These are phyloP conservation scores for Scaptomyza tumidula DNA, from an alignment of 2,888 invertebrate genomes.

Conservation along the genomic window DNA sequence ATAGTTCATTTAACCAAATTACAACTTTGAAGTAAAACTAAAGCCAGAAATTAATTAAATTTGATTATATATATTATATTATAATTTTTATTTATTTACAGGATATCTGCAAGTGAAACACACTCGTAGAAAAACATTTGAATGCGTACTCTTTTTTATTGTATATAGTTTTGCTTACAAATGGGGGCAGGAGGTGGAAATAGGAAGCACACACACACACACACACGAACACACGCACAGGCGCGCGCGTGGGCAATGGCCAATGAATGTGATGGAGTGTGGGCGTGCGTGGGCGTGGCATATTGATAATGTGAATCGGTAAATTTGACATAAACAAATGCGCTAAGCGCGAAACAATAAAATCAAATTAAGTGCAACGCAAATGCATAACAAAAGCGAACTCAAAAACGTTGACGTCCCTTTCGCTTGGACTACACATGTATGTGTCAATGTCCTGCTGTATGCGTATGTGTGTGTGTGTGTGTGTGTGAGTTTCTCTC, in stretches of 20 bases:
- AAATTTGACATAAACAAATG: slow-evolving; percentile 65
- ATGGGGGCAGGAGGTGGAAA: not conserved
- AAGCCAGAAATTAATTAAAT: too few relatives aligned
- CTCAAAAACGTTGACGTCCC: slow-evolving; percentile 22
- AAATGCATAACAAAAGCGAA: slow-evolving; percentile 41
- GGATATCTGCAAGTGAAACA: not conserved
- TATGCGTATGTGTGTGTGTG: slow-evolving; percentile 1
- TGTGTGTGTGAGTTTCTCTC: slow-evolving; percentile 10
- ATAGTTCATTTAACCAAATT: too few relatives aligned
- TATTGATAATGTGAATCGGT: slow-evolving; percentile 61
- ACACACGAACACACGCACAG: not conserved
- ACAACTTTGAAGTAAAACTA: too few relatives aligned
- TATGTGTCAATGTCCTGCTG: slow-evolving; percentile 7
- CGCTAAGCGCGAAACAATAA: slow-evolving; percentile 64
- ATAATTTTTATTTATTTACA: not conserved
- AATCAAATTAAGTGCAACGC: slow-evolving; percentile 63
- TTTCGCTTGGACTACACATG: not conserved
- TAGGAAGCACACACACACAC: slow-evolving; percentile 4
- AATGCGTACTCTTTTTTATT: not conserved
- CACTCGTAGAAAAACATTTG: not conserved
- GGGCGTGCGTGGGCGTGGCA: slow-evolving; percentile 42
- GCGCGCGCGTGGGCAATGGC: slow-evolving; percentile 13
- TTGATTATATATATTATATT: too few relatives aligned
- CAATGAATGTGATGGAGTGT: slow-evolving; percentile 5
- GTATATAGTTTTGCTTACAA: too few relatives aligned